Percentiles rank a stretch among this genome's conserved stretches.
Conservation (phyloP, 2,888 invertebrate species). For the Atethmia centrago region DNA sequence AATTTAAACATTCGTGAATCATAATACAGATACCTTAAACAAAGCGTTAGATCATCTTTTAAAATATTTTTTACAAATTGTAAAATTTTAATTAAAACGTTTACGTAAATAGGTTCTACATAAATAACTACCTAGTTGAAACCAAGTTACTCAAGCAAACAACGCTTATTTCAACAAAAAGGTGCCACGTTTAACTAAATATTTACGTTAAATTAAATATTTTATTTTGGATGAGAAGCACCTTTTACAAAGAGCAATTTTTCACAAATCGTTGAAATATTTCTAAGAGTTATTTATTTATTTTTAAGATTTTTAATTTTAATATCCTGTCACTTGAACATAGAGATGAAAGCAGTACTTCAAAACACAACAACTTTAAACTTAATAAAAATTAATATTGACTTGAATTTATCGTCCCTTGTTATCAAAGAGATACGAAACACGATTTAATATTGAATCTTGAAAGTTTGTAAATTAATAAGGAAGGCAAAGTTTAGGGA, state of each 20-base stretch:
- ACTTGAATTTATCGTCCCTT: constrained; percentile 61
- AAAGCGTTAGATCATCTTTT: neutral
- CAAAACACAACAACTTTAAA: constrained; percentile 50
- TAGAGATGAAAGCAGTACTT: constrained; percentile 54
- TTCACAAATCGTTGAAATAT: constrained; percentile 23
- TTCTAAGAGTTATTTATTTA: constrained; percentile 40
- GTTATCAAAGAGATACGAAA: constrained; percentile 57
- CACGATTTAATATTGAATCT: constrained; percentile 61
- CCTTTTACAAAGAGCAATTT: constrained; percentile 21
- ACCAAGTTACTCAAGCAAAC: constrained; percentile 30
- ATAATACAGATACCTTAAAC: neutral
- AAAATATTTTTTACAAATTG: constrained; percentile 23
- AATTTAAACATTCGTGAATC: neutral
- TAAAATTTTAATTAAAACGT: constrained; percentile 28
- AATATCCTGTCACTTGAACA: constrained; percentile 47
- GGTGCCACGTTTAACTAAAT: constrained; percentile 42
- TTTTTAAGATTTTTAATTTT: constrained; percentile 46
- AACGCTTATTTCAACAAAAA: constrained; percentile 35
- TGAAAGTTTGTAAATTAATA: constrained; percentile 59
- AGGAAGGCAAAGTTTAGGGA: constrained; percentile 52
- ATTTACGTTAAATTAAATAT: constrained; percentile 49
- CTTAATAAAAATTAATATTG: constrained; percentile 61
- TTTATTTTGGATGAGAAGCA: constrained; percentile 28
- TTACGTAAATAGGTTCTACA: constrained; percentile 23
- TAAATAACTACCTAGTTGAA: constrained; percentile 10